Percentiles rank a stretch among this genome's conserved stretches.
phyloP scores from a whole-genome alignment of 2,888 invertebrate species.

The Papilio demoleus region DNA sequence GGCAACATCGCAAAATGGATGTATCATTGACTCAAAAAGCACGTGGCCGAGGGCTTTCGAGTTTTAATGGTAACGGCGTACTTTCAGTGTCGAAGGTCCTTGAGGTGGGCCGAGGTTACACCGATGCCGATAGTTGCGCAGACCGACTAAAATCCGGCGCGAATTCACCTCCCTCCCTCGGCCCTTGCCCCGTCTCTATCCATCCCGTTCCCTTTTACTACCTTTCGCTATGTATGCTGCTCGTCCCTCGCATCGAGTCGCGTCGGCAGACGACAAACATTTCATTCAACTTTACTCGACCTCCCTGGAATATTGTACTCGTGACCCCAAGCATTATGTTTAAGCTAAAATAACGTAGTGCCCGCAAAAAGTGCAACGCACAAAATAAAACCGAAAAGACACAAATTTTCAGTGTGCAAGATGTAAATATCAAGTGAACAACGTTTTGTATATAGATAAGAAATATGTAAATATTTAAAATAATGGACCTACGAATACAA shows the following conservation, averaged over 20 bases:
- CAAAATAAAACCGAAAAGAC: too few relatives aligned
- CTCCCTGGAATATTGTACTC: slow-evolving; percentile 24
- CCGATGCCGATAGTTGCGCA: slow-evolving; percentile 28
- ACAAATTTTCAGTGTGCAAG: too few relatives aligned
- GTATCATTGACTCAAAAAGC: background rate
- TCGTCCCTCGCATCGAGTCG: background rate
- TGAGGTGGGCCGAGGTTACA: slow-evolving; percentile 35
- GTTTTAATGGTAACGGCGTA: slow-evolving; percentile 13
- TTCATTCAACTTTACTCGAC: slow-evolving; percentile 38
- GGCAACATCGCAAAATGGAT: slow-evolving; percentile 18
- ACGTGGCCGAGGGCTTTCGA: slow-evolving; percentile 6
- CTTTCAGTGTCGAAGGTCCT: slow-evolving; percentile 36
- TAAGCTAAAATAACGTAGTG: too few relatives aligned
- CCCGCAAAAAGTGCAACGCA: too few relatives aligned
- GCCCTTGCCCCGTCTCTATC: background rate
- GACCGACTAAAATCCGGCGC: slow-evolving; percentile 21
- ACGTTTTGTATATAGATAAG: too few relatives aligned
- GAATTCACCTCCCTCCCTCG: slow-evolving; percentile 9
- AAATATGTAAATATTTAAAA: too few relatives aligned
- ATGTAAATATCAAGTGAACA: too few relatives aligned
- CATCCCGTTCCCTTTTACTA: background rate
- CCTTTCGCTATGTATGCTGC: background rate
- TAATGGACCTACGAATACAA: too few relatives aligned
- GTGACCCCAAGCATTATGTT: too few relatives aligned
- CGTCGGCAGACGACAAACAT: slow-evolving; percentile 19